Evolutionary conservation across 2,888 invertebrate species (phyloP).

Genomic region (Pristionchus japonicus): DNA sequence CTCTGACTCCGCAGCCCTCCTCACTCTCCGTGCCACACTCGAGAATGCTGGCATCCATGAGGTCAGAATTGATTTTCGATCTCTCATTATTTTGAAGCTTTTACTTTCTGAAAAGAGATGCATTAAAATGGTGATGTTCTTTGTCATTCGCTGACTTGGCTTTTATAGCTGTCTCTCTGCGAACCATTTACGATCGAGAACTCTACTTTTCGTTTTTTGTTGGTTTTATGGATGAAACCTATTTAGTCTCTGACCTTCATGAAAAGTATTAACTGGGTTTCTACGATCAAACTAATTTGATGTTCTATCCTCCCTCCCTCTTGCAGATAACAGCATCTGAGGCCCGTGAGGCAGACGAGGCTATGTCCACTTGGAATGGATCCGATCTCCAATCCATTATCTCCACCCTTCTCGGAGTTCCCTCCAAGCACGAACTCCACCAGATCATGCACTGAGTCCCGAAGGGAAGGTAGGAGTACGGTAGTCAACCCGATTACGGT

Average conservation of each 20-base stretch:
- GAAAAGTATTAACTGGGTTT: background rate
- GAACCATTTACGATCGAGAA: background rate
- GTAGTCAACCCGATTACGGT: conserved; percentile 4
- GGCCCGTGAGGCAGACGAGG: conserved; percentile 23
- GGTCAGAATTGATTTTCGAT: no score
- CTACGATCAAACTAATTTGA: background rate
- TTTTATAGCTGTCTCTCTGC: background rate
- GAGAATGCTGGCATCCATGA: conserved; percentile 47
- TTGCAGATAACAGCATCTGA: conserved; percentile 38
- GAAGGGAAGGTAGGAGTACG: background rate
- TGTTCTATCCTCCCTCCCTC: background rate
- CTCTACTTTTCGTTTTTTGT: no score
- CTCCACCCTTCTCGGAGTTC: conserved; percentile 37
- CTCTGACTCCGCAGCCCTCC: conserved; percentile 8
- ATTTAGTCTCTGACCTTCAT: background rate
- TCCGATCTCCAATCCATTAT: conserved; percentile 22
- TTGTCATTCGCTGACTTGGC: no score
- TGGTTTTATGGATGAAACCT: background rate
- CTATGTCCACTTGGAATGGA: background rate
- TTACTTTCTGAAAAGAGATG: no score
- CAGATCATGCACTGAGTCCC: conserved; percentile 36
- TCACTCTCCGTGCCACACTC: conserved; percentile 27
- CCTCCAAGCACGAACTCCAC: conserved; percentile 2
- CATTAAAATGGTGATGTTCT: background rate
- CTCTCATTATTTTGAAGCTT: no score